phyloP scores from a whole-genome alignment of 2,797 vertebrate genomes.

The Spinibarbus caldwelli region DNA sequence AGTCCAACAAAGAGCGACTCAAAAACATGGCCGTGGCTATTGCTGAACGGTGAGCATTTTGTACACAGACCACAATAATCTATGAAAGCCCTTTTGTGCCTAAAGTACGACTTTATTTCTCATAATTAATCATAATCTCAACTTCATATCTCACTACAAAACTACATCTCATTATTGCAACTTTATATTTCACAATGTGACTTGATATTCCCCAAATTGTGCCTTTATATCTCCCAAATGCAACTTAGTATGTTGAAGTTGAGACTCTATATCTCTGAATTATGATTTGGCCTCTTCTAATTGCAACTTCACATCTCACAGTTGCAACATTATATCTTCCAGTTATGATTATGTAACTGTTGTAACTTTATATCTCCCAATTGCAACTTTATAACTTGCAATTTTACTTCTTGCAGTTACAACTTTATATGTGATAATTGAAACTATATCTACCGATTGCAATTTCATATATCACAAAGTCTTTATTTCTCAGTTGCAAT shows the following conservation, averaged over 20 bases:
- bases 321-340: neutral
- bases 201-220: neutral
- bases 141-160: neutral
- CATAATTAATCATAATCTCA: neutral
- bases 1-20: slow-evolving; percentile 95
- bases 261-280: neutral
- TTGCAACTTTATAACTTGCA: neutral
- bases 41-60: slow-evolving; percentile 85
- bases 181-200: neutral
- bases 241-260: neutral
- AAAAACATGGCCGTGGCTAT: slow-evolving; percentile 92
- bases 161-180: neutral
- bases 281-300: neutral
- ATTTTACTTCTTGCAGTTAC: neutral
- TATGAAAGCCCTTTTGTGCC: neutral
- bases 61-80: neutral
- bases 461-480: neutral
- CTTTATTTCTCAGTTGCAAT: neutral
- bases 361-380: neutral
- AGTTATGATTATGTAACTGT: no score
- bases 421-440: neutral
- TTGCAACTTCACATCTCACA: neutral
- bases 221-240: neutral
- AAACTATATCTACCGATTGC: neutral
- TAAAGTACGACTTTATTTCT: neutral